Base-by-base conservation (phyloP, 2,888 invertebrate genomes). In the Orgyia antiqua region DNA sequence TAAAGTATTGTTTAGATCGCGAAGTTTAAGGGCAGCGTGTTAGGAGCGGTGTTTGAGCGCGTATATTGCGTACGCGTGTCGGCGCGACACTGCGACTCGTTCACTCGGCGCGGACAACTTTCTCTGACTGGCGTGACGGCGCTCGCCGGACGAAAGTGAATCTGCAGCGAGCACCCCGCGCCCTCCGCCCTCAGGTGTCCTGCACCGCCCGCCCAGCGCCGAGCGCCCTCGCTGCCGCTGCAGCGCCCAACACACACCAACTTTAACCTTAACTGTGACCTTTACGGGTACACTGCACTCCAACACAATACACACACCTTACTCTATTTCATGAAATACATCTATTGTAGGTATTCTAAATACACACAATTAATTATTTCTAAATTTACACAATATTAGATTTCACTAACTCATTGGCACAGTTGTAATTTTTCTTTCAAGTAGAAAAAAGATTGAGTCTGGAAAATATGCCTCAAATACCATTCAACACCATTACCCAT, bases 211-310 rank as follows among this genome's bases (percentile, higher is more conserved):
- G 67, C 64, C 64, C 64, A 54, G 48, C 63, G 57, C 58, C 66
- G 61, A 66, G 58, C 49, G 51, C 53, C 64, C 51, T 40, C 45
- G 47, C 31, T 50, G 51, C 51, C 69, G 68, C 55, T 68, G 73
- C 72, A 68, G 66, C 70, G 69, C 69, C 70, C 71, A 68, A 66
- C 67, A 72, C 62, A 75, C 74, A 70, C 76, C 71, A 70, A 76
- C 74, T 83, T 74, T 82, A 82, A 83, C 84, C 84, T 86, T 86
- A 77, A 75, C 74, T 79, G 58, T 79, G 84, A 84, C 84, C 84
- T 83, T 76, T 76, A 54, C 62, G 43, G 67, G 83, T 82, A 71
- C 84, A 80, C 71, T 77, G 83, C 70, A 73, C 83, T 69, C 55
- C 29, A 23, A 41, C 41, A 45, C 39, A 31, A 24, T 13, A 33